Evolutionary conservation across 2,888 invertebrate genomes (phyloP).

Genomic region (Altica lythri): DNA sequence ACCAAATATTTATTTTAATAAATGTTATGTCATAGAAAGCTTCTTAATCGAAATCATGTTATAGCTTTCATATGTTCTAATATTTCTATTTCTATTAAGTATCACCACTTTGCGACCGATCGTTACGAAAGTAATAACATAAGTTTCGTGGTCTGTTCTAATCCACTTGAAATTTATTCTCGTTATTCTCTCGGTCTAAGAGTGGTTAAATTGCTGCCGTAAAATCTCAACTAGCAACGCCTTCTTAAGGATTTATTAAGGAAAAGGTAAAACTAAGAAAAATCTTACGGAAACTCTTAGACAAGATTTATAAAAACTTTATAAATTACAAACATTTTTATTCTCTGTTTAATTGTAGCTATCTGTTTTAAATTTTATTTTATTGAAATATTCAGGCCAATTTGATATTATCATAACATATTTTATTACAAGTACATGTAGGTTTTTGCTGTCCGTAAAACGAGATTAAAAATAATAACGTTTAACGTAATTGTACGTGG

Average conservation of each 20-base stretch:
- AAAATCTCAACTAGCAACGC: slow-evolving; percentile 31
- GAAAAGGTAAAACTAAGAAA: slow-evolving; percentile 35
- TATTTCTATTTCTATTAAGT: slow-evolving; percentile 1
- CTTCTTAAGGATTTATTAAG: slow-evolving; percentile 35
- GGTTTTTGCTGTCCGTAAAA: too few species aligned
- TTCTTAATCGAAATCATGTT: too few species aligned
- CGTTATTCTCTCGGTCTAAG: slow-evolving; percentile 14
- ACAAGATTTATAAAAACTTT: slow-evolving; percentile 17
- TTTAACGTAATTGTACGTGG: background rate
- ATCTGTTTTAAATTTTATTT: too few species aligned
- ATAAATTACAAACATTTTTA: too few species aligned
- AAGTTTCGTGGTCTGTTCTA: slow-evolving; percentile 11
- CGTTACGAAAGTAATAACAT: slow-evolving; percentile 3
- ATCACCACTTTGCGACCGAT: slow-evolving; percentile 6
- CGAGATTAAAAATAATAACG: too few species aligned
- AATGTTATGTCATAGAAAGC: too few species aligned
- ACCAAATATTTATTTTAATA: too few species aligned
- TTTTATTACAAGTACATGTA: too few species aligned
- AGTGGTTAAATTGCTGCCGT: slow-evolving; percentile 30
- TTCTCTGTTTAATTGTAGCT: too few species aligned
- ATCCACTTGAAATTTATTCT: slow-evolving; percentile 20
- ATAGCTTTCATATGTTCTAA: too few species aligned
- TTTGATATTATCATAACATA: too few species aligned
- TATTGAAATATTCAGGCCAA: too few species aligned
- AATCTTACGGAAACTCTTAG: slow-evolving; percentile 35